Evolutionary conservation across 2,797 vertebrate species (phyloP).

Genomic region (Melopsittacus undulatus): DNA sequence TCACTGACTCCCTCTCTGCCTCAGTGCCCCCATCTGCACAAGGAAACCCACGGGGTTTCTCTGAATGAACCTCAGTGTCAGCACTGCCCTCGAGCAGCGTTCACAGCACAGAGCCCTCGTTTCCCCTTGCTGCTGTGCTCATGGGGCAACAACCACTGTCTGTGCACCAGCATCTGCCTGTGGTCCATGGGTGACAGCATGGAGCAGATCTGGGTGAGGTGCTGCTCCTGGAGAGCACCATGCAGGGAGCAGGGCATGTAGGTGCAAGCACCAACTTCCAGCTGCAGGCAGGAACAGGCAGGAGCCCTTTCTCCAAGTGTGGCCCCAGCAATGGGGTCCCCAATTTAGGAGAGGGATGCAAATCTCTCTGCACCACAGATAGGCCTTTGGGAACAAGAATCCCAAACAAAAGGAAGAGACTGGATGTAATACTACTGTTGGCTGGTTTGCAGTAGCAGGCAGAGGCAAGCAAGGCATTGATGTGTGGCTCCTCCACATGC

Average conservation of each 20-base stretch:
- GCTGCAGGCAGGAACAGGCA: neutral
- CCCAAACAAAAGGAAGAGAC: neutral
- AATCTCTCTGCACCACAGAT: neutral
- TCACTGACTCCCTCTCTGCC: accelerated
- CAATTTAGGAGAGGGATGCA: neutral
- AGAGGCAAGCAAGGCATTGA: accelerated
- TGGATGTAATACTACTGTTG: neutral
- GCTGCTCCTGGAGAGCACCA: accelerated
- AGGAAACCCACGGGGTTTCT: neutral
- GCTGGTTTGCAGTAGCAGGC: neutral
- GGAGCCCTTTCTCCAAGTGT: neutral
- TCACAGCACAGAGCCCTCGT: accelerated
- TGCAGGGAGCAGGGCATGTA: accelerated
- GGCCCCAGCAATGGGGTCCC: accelerated
- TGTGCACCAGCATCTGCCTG: accelerated
- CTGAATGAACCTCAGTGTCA: neutral
- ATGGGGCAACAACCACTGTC: neutral
- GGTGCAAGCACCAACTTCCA: neutral
- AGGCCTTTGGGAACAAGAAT: neutral
- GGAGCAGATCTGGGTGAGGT: neutral
- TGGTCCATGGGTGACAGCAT: accelerated
- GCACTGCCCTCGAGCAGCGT: accelerated
- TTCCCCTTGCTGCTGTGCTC: accelerated
- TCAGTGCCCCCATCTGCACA: neutral
- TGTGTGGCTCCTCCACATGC: neutral